Base-by-base conservation (phyloP, 2,113 vertebrate species). In the Esox niger region DNA sequence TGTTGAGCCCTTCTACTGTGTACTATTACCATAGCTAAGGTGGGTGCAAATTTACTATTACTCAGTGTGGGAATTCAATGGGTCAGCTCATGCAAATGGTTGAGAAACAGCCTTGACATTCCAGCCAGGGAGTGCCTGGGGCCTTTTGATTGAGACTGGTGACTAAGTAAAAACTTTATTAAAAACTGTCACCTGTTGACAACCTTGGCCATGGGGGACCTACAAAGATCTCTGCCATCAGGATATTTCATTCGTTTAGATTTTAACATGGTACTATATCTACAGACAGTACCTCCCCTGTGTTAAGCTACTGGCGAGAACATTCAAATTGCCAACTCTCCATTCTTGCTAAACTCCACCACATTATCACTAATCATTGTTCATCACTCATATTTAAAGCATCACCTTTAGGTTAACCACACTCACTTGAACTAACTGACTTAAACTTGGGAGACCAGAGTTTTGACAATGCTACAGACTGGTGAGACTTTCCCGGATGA, bases 381-480 rank as follows among this genome's bases (percentile, higher is more conserved):
- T 43, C 13, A 43, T 43, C 38, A 52, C 32, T 32, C 58, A 35
- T 43, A 64, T 33, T 69, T 46, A 66, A 35, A 15, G 17, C 11
- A 26, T 33, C 64, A 62, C 57, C 20, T 52, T 43, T n/a, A 60
- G 47, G 26, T 31, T 70, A 2, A 47, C 25, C 8, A 4, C 21
- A n/a, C 1, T 17, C 46, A 10, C 62, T 76, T 74, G 68, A 64
- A 52, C 62, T 70, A 58, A 82, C 61, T 35, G 76, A 68, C 72
- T 82, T 78, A 76, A 84, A 85, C 74, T 70, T 77, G 76, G 68
- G 74, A 65, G 35, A 72, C 25, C 57, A 70, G 57, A 62, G 62
- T 54, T 62, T 38, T 1, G 2, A 70, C 32, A 76, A 62, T 59
- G 52, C 62, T 43, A 1, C 3, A 70, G 49, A 75, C 2, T 43